phyloP scores from a whole-genome alignment of 2,888 invertebrate species.

The Corythucha ciliata region DNA sequence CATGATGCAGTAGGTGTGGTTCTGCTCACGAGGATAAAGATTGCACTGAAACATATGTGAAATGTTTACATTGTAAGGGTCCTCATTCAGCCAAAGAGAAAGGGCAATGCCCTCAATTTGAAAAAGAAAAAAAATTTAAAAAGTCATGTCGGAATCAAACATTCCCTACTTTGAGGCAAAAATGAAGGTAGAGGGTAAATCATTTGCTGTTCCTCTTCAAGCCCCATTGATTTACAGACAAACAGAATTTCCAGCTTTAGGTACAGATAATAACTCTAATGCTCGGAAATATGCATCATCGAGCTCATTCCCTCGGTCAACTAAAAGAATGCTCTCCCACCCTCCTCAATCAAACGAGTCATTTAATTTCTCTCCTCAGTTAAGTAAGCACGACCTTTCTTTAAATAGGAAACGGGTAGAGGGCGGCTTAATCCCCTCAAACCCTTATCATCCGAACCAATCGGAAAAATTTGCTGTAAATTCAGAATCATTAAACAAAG shows the following conservation, averaged over 20 bases:
- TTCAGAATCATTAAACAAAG: too few relatives aligned
- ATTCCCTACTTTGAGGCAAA: constrained; percentile 11
- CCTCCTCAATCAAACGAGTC: too few relatives aligned
- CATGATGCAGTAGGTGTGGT: too few relatives aligned
- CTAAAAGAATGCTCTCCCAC: constrained; percentile 25
- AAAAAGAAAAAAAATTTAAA: constrained; percentile 1
- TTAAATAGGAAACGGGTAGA: too few relatives aligned
- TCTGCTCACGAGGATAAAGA: too few relatives aligned
- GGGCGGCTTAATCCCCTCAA: too few relatives aligned
- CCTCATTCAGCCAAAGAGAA: background rate
- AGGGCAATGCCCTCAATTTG: background rate
- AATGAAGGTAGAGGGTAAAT: background rate
- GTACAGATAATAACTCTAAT: constrained; percentile 19
- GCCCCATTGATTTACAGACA: background rate
- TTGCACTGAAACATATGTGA: background rate
- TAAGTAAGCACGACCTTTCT: too few relatives aligned
- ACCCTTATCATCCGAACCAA: too few relatives aligned
- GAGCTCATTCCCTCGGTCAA: too few relatives aligned
- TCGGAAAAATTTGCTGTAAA: too few relatives aligned
- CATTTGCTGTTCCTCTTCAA: background rate
- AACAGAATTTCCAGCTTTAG: constrained; percentile 2
- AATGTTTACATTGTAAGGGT: constrained; percentile 6
- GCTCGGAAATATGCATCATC: too few relatives aligned
- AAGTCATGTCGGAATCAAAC: background rate
- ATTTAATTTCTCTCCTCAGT: too few relatives aligned